These are phyloP conservation scores for Xerus inauris DNA, from an alignment of 2,113 vertebrate genomes.

Conservation along the genomic window DNA sequence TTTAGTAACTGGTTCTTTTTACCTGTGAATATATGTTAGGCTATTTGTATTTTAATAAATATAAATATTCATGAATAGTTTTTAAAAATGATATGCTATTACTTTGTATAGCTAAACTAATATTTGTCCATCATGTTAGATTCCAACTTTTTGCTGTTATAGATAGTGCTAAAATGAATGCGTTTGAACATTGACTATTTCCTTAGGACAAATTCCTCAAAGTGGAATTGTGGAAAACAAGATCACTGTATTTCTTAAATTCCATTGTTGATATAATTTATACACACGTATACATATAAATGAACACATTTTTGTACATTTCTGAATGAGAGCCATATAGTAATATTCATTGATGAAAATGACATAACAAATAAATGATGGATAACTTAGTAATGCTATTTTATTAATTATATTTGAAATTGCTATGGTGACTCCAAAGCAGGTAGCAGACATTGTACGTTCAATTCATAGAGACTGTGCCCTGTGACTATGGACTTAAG, in stretches of 20 bases:
- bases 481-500: neutral
- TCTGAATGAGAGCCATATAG: neutral
- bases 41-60: constrained; percentile 35
- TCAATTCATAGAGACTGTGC: neutral
- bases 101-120: neutral
- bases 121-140: neutral
- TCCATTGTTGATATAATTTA: neutral
- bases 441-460: neutral
- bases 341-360: neutral
- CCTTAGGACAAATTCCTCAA: constrained; percentile 2
- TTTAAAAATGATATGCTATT: neutral
- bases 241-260: neutral
- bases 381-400: neutral
- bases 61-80: neutral
- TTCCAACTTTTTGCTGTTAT: neutral
- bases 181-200: constrained; percentile 11
- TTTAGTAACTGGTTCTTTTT: constrained; percentile 14
- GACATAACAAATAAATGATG: neutral
- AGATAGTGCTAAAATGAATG: neutral
- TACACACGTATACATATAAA: neutral
- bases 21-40: neutral
- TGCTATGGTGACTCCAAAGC: neutral
- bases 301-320: neutral
- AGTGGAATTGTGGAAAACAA: neutral
- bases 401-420: neutral